Percentiles rank a stretch among this genome's conserved stretches.
Conservation (phyloP, 2,113 vertebrate species). For the Pantherophis guttatus region DNA sequence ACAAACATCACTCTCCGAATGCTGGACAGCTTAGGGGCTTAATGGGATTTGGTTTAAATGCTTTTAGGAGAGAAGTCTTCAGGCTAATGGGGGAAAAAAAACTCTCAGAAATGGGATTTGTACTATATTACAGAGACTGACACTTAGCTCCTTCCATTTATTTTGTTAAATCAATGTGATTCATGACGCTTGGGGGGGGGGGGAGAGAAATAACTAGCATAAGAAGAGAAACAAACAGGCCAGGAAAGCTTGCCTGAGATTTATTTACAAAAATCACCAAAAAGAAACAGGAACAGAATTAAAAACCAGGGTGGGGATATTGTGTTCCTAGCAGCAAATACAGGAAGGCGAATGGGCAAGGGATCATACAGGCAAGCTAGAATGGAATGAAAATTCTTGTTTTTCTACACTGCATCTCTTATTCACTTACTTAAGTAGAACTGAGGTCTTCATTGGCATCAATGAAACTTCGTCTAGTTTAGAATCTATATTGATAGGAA, state of each 20-base stretch:
- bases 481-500: background rate
- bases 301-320: background rate
- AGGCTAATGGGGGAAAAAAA: slow-evolving; percentile 58
- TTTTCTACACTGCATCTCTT: background rate
- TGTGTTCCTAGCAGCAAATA: background rate
- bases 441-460: background rate
- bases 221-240: slow-evolving; percentile 53
- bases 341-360: background rate
- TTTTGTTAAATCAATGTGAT: slow-evolving; percentile 62
- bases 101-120: slow-evolving; percentile 54
- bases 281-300: background rate
- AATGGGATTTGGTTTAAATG: slow-evolving; percentile 66
- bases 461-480: background rate
- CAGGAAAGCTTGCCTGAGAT: slow-evolving; percentile 41
- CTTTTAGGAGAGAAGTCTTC: slow-evolving; percentile 65
- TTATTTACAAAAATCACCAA: slow-evolving; percentile 39
- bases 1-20: slow-evolving; percentile 51
- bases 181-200: slow-evolving; percentile 56
- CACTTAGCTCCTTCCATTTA: slow-evolving; percentile 58
- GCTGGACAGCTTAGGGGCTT: slow-evolving; percentile 58
- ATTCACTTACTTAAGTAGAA: background rate
- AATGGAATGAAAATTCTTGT: background rate
- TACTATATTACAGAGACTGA: slow-evolving; percentile 53
- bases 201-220: slow-evolving; percentile 44
- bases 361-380: background rate